These are phyloP conservation scores for Lepidurus arcticus DNA, from an alignment of 1,140 invertebrate species.

Conservation along the genomic window DNA sequence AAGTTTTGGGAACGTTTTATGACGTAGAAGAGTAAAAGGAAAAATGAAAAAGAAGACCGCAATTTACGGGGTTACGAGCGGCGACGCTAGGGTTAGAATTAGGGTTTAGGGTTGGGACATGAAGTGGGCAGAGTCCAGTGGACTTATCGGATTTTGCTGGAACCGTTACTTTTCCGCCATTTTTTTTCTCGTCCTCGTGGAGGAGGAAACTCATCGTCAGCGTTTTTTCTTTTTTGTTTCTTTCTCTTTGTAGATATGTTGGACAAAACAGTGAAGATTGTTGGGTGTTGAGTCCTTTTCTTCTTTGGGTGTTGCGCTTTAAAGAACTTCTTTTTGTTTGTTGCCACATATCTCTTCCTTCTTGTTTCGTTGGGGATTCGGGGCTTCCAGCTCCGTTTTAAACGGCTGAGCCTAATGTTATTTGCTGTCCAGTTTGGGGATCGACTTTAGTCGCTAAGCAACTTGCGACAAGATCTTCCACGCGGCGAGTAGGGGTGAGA, in stretches of 20 bases:
- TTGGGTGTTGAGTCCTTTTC: constrained; percentile 6
- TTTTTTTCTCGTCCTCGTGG: not conserved
- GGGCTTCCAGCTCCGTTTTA: not conserved
- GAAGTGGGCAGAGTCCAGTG: constrained; percentile 3
- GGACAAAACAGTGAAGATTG: constrained; percentile 15
- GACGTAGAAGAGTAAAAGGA: not conserved
- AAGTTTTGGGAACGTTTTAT: not conserved
- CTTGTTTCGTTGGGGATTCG: not conserved
- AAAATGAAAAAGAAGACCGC: constrained; percentile 1
- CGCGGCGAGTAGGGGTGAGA: not conserved
- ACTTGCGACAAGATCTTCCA: not conserved
- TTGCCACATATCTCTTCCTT: not conserved
- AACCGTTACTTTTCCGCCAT: not conserved
- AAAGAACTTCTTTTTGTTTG: not conserved
- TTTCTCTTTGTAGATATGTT: not conserved
- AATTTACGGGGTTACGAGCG: constrained; percentile 1
- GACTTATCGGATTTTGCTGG: constrained; percentile 5
- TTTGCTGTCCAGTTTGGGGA: not conserved
- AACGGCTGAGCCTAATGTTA: not conserved
- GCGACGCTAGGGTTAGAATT: not conserved
- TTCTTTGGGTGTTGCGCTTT: not conserved
- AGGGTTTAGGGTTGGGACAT: constrained; percentile 13
- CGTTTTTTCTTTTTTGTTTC: not conserved
- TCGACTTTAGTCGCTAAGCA: not conserved
- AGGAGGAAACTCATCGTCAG: not conserved